A percentile compares a stretch with the other conserved stretches of the same genome.
These are phyloP conservation scores for Oncorhynchus gorbuscha DNA, from an alignment of 2,113 vertebrate species.

Conservation along the genomic window DNA sequence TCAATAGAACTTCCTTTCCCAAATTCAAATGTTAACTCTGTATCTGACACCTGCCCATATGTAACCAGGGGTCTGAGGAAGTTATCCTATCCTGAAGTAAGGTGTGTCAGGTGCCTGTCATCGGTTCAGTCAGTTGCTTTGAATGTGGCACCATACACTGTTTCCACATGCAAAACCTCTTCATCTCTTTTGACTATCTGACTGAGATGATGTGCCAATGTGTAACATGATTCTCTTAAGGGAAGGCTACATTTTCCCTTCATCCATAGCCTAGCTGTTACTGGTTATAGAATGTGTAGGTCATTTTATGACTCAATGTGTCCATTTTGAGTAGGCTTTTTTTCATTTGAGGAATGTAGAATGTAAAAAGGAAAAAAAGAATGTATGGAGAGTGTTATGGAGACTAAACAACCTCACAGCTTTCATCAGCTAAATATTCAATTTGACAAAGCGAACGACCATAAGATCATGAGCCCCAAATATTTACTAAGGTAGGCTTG, in stretches of 20 bases:
- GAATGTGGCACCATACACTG: slow-evolving; percentile 6
- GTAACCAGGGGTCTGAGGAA: no score
- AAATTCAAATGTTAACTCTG: not conserved
- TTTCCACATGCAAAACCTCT: not conserved
- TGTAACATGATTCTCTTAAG: not conserved
- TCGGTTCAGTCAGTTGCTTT: not conserved
- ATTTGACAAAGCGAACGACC: not conserved
- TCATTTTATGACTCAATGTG: not conserved
- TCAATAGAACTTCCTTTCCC: no score
- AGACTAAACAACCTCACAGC: not conserved
- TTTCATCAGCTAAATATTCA: not conserved
- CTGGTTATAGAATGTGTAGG: not conserved
- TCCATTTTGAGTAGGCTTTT: not conserved
- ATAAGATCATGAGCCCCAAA: not conserved
- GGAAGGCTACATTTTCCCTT: no score
- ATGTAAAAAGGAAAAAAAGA: not conserved
- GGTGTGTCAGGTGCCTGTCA: no score
- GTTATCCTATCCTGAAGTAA: no score
- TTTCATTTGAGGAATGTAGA: not conserved
- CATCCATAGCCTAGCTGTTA: not conserved
- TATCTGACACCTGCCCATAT: not conserved
- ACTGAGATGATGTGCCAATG: not conserved
- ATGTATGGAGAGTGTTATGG: not conserved
- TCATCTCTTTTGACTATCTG: not conserved
- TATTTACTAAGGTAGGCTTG: not conserved